A percentile compares a stretch with the other conserved stretches of the same genome.
Conservation (phyloP, 2,113 vertebrate genomes). For the Pomatorhinus ruficollis region DNA sequence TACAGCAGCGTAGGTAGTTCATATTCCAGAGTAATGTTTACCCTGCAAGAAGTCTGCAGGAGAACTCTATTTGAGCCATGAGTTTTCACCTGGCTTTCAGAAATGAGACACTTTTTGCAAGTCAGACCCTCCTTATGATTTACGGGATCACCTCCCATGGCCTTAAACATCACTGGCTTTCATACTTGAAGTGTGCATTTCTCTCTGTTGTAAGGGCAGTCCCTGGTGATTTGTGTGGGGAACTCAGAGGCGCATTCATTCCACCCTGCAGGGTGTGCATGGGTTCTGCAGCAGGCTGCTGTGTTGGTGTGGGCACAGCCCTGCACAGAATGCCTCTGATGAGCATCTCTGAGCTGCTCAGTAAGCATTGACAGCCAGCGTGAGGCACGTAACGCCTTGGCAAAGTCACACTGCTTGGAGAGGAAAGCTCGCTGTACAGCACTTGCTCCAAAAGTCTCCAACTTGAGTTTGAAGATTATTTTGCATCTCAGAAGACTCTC, state of each 20-base stretch:
- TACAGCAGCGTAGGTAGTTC: neutral
- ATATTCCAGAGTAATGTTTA: neutral
- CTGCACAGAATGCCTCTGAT: neutral
- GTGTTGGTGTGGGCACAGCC: neutral
- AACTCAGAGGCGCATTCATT: neutral
- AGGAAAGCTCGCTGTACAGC: neutral
- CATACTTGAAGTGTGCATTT: rapidly evolving
- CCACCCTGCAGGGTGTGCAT: neutral
- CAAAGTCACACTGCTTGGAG: neutral
- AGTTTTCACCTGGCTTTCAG: neutral
- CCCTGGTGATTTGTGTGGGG: neutral
- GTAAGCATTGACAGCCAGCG: rapidly evolving
- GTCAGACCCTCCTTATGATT: neutral
- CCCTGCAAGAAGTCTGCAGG: neutral
- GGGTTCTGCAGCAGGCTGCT: neutral
- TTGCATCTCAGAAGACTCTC: neutral
- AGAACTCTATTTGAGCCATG: neutral
- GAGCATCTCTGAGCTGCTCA: neutral
- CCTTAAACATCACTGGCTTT: neutral
- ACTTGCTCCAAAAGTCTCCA: neutral
- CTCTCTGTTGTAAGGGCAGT: neutral
- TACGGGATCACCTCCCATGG: neutral
- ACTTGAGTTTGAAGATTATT: neutral
- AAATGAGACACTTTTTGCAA: neutral
- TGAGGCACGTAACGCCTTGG: rapidly evolving